Conservation (phyloP, 2,888 invertebrate species). For the Dynastes hyllus region DNA sequence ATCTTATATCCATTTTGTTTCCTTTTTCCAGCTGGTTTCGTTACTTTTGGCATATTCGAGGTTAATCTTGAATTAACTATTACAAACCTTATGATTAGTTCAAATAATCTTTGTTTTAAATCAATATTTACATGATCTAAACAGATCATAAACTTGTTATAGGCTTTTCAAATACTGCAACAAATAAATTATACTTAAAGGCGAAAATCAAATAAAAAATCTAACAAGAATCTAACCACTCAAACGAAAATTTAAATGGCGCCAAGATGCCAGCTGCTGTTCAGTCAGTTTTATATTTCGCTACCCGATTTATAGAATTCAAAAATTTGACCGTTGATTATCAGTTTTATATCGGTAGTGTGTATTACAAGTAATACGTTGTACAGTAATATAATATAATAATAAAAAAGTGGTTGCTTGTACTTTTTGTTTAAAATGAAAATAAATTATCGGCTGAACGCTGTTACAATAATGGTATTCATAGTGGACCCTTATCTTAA, state of each 20-base stretch:
- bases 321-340: too few species aligned
- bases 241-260: constrained; percentile 1
- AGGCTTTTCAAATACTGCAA: neutral
- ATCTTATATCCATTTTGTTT: constrained; percentile 74
- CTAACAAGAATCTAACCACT: neutral
- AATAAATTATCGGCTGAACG: too few species aligned
- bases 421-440: too few species aligned
- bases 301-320: too few species aligned
- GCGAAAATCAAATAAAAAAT: neutral
- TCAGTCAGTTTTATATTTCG: too few species aligned
- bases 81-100: neutral
- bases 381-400: too few species aligned
- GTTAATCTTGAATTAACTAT: constrained; percentile 21
- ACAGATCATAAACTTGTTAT: neutral
- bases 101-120: neutral
- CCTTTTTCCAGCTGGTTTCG: constrained; percentile 64
- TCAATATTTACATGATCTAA: neutral
- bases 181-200: neutral
- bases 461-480: too few species aligned
- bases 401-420: too few species aligned
- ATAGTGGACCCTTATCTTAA: too few species aligned
- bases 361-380: too few species aligned
- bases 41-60: constrained; percentile 62
- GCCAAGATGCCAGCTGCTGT: neutral
- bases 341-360: too few species aligned